A percentile compares a stretch with the other conserved stretches of the same genome.
Evolutionary conservation across 2,113 vertebrate species (phyloP).

Genomic region (Pygoscelis adeliae): DNA sequence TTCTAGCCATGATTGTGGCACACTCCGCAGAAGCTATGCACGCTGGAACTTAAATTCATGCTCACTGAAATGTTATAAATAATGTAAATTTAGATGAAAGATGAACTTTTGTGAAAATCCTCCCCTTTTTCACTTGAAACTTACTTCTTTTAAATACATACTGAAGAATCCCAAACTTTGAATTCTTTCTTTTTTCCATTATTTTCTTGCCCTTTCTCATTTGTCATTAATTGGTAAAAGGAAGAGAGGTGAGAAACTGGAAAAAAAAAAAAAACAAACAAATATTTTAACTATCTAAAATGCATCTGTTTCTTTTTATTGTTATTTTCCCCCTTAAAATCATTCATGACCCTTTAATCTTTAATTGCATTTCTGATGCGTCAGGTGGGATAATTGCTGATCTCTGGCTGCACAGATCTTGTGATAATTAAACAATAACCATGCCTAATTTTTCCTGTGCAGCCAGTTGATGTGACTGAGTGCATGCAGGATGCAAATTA

Average conservation of each 20-base stretch:
- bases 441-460: not conserved
- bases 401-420: not conserved
- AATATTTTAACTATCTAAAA: not conserved
- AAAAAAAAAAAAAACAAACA: not conserved
- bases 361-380: not conserved
- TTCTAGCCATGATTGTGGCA: not conserved
- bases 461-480: not conserved
- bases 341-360: not conserved
- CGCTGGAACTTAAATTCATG: not conserved
- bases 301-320: not conserved
- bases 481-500: not conserved
- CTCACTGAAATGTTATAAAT: not conserved
- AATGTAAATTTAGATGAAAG: not conserved
- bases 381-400: not conserved
- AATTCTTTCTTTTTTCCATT: not conserved
- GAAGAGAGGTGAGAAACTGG: not conserved
- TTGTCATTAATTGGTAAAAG: not conserved
- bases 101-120: not conserved
- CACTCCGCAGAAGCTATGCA: not conserved
- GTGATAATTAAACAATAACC: not conserved
- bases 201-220: not conserved
- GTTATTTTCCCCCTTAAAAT: not conserved
- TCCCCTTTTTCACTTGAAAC: not conserved
- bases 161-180: not conserved
- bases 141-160: not conserved